Evolutionary conservation across 2,888 invertebrate species (phyloP), one percentile per base, ranked within the genome.

Genomic region (Epinotia nisella): DNA sequence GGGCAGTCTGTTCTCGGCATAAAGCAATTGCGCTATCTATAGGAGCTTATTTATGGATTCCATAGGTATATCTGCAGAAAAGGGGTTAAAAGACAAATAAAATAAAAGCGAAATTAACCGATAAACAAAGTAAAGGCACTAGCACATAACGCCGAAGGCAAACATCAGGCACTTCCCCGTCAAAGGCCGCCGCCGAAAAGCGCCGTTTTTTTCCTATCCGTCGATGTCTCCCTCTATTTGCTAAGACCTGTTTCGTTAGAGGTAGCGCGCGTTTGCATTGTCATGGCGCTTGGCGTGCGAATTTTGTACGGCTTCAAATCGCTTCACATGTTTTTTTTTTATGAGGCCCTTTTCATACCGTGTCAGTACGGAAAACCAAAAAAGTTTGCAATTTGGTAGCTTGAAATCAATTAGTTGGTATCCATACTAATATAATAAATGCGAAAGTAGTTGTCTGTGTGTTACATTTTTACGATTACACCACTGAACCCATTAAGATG

Each of bases 221-320:
- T 84, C 90, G 90, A 91, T 91, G 92, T 91, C 92, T 87, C 92
- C 91, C 90, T 90, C 89, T 92, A 92, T 92, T 92, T 92, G 89
- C 92, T 89, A 90, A 93, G 90, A 92, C 87, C 89, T 93, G 91
- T 93, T 93, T 93, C 92, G 92, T 93, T 92, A 93, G 89, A 91
- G 86, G 78, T 73, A 65, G 17, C 70, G 75, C 21, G 24, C 70
- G 85, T 89, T 86, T 90, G 86, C 93, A 89, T 83, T 88, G 69
- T 75, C 17, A 7, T 11, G 1, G 15, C 51, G 13, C 17, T 3
- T 11, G 1, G 15, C 51, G 13, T 15, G 17, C 51, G 51, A 35
- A 13, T 13, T 24, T 39, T 53, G n/a, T 29, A 19, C n/a, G n/a
- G n/a, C 7, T 7, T 19, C 3, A 29, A 17, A 49, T 15, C 45